Conservation (phyloP, 2,888 invertebrate genomes). For the Polydrusus tereticollis region DNA sequence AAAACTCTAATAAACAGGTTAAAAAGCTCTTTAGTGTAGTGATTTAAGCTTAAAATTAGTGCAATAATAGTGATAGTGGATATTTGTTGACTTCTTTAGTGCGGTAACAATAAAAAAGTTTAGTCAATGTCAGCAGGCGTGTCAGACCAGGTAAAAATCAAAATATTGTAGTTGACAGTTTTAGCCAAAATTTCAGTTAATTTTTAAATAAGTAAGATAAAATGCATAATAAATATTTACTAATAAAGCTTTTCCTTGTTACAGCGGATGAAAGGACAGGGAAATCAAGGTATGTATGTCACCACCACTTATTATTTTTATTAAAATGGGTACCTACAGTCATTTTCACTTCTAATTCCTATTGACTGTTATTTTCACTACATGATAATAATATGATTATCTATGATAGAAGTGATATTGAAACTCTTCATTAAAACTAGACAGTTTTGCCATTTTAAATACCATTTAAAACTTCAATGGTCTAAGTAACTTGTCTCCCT, state of each 20-base stretch:
- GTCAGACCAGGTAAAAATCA: conserved; percentile 85
- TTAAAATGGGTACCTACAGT: neutral
- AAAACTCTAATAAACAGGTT: conserved; percentile 30
- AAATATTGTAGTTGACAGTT: conserved; percentile 65
- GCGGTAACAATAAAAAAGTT: conserved; percentile 68
- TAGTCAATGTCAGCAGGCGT: conserved; percentile 93
- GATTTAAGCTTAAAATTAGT: conserved; percentile 27
- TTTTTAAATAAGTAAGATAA: conserved; percentile 51
- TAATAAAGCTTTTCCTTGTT: conserved; percentile 72
- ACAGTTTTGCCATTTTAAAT: no score
- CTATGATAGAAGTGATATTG: no score
- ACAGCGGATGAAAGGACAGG: conserved; percentile 90
- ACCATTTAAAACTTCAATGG: no score
- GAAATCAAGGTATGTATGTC: conserved; percentile 77
- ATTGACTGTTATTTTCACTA: neutral
- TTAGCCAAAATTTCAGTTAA: conserved; percentile 51
- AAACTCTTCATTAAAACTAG: no score
- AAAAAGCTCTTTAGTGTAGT: conserved; percentile 34
- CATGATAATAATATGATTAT: neutral
- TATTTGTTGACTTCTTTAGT: conserved; percentile 37
- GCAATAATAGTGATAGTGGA: conserved; percentile 47
- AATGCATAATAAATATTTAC: conserved; percentile 56
- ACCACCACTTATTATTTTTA: neutral
- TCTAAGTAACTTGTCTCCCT: no score
- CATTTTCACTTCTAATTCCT: neutral